Evolutionary conservation across 2,797 vertebrate genomes (phyloP).

Genomic region (Chaunax sp.): DNA sequence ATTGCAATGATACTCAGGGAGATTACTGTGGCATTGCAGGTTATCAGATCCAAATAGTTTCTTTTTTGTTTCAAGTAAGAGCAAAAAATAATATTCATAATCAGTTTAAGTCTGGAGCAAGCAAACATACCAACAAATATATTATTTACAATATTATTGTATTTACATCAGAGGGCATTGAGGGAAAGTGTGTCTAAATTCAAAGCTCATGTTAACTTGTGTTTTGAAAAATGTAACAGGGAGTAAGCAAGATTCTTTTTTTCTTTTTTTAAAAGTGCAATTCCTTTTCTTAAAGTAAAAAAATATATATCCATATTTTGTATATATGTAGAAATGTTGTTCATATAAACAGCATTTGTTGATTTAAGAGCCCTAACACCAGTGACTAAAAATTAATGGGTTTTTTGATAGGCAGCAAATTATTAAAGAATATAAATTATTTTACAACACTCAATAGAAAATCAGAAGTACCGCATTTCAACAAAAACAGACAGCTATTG

Average conservation of each 20-base stretch:
- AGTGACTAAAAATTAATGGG: constrained; percentile 78
- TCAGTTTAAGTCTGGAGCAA: constrained; percentile 79
- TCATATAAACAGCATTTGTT: constrained; percentile 84
- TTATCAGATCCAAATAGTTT: constrained; percentile 76
- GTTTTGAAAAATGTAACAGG: constrained; percentile 79
- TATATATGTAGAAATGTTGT: constrained; percentile 88
- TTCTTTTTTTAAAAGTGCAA: constrained; percentile 86
- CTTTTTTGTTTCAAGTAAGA: constrained; percentile 85
- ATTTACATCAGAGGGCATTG: constrained; percentile 81
- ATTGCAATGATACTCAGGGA: constrained; percentile 72
- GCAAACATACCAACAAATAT: constrained; percentile 82
- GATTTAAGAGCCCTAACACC: constrained; percentile 82
- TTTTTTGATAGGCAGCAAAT: constrained; percentile 76
- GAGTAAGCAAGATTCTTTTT: constrained; percentile 79
- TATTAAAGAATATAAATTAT: constrained; percentile 80
- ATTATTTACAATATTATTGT: constrained; percentile 84
- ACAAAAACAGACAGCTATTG: constrained; percentile 65
- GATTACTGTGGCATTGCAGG: constrained; percentile 54
- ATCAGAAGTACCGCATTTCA: constrained; percentile 78
- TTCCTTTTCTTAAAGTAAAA: constrained; percentile 87
- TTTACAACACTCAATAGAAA: constrained; percentile 78
- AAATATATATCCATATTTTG: constrained; percentile 87
- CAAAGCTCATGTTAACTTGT: constrained; percentile 71
- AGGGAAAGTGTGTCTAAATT: constrained; percentile 74
- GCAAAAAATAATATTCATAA: constrained; percentile 77